Percentiles rank a stretch among this genome's conserved stretches.
These are phyloP conservation scores for Eristalis pertinax DNA, from an alignment of 2,888 invertebrate genomes.

Conservation along the genomic window DNA sequence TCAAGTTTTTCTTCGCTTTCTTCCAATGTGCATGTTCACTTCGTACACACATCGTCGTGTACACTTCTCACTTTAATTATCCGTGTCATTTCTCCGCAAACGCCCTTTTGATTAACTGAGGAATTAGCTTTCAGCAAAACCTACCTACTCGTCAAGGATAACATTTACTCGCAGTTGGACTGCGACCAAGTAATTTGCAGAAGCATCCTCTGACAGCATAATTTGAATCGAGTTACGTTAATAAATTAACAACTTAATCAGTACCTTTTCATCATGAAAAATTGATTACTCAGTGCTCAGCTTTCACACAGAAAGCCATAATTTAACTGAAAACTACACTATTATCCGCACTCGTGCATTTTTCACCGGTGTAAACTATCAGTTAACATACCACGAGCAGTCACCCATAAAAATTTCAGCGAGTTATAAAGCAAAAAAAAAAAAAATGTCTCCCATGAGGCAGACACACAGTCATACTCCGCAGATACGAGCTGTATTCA, in stretches of 20 bases:
- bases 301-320: background rate
- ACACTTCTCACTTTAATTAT: background rate
- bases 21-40: background rate
- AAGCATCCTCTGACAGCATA: background rate
- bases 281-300: background rate
- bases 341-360: background rate
- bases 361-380: constrained; percentile 12
- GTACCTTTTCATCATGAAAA: background rate
- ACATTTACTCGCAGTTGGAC: background rate
- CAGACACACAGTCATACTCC: background rate
- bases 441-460: constrained; percentile 9
- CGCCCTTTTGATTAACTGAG: background rate
- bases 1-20: background rate
- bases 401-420: constrained; percentile 1
- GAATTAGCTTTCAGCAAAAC: background rate
- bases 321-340: background rate
- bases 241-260: background rate
- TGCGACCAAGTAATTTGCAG: background rate
- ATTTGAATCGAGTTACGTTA: background rate
- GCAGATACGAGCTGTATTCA: background rate
- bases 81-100: background rate
- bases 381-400: background rate
- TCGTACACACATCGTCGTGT: background rate
- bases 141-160: background rate
- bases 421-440: constrained; percentile 1